Evolutionary conservation across 1,140 invertebrate species (phyloP).

Genomic region (Oedothorax gibbosus): DNA sequence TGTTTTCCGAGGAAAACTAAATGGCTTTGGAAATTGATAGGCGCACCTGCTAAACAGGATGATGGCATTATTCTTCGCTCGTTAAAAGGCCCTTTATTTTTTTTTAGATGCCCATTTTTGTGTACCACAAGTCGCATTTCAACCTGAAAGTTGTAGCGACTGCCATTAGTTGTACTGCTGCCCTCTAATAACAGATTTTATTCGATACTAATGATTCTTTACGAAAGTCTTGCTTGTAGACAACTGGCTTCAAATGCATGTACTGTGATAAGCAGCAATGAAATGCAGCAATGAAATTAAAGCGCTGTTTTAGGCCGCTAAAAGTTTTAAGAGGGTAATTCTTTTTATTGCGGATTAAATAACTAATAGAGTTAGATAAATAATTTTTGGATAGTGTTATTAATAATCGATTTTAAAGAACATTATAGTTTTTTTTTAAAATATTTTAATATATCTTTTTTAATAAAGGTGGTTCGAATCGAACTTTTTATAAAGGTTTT

Average conservation of each 20-base stretch:
- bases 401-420: no score
- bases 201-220: slow-evolving; percentile 47
- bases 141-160: slow-evolving; percentile 29
- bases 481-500: no score
- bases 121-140: not conserved
- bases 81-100: no score
- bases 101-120: not conserved
- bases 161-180: slow-evolving; percentile 44
- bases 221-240: slow-evolving; percentile 53
- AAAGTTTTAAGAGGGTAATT: not conserved
- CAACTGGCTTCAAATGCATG: slow-evolving; percentile 27
- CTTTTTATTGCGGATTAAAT: no score
- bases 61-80: not conserved
- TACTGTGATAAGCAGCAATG: slow-evolving; percentile 2
- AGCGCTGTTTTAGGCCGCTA: slow-evolving; percentile 20
- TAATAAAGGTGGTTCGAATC: no score
- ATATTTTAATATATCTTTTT: no score
- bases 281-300: not conserved
- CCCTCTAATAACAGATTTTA: slow-evolving; percentile 56
- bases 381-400: no score
- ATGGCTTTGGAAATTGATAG: not conserved
- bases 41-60: slow-evolving; percentile 7
- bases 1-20: no score
- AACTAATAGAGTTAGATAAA: no score
- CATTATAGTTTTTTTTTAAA: no score